phyloP scores from a whole-genome alignment of 1,140 invertebrate genomes.

The Drosophila oshimai region DNA sequence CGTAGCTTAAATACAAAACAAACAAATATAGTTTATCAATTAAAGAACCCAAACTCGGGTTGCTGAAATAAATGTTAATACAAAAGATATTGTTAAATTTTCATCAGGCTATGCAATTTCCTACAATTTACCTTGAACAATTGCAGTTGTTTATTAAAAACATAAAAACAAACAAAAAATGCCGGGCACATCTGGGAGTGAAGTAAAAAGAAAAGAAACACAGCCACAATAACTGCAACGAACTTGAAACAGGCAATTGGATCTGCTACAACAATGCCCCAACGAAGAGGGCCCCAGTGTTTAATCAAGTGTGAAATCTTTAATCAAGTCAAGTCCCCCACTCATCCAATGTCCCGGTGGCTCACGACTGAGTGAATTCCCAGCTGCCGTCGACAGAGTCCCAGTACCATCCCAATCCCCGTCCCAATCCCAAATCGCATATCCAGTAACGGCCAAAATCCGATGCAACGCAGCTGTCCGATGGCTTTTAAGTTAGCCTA shows the following conservation, averaged over 20 bases:
- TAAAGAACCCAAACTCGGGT: too few species aligned
- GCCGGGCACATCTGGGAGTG: too few species aligned
- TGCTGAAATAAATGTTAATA: too few species aligned
- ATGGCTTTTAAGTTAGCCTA: constrained; percentile 37
- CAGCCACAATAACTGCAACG: neutral
- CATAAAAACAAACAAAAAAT: too few species aligned
- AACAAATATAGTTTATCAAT: too few species aligned
- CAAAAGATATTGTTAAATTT: too few species aligned
- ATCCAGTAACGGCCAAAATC: constrained; percentile 12
- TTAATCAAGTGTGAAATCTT: constrained; percentile 78
- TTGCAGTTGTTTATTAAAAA: too few species aligned
- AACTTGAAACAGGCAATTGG: constrained; percentile 13
- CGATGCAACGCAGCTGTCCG: constrained; percentile 63
- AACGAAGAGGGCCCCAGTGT: constrained; percentile 33
- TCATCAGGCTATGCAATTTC: too few species aligned
- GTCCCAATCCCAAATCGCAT: constrained; percentile 32
- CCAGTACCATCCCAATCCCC: constrained; percentile 14
- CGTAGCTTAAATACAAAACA: too few species aligned
- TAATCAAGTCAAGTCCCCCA: constrained; percentile 52
- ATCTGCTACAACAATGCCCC: too few species aligned
- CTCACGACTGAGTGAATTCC: constrained; percentile 39
- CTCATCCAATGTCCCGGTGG: too few species aligned
- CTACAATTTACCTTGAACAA: too few species aligned
- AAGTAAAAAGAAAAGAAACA: neutral
- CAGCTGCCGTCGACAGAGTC: constrained; percentile 40